phyloP scores from a whole-genome alignment of 2,113 vertebrate genomes.

The Myodes glareolus region DNA sequence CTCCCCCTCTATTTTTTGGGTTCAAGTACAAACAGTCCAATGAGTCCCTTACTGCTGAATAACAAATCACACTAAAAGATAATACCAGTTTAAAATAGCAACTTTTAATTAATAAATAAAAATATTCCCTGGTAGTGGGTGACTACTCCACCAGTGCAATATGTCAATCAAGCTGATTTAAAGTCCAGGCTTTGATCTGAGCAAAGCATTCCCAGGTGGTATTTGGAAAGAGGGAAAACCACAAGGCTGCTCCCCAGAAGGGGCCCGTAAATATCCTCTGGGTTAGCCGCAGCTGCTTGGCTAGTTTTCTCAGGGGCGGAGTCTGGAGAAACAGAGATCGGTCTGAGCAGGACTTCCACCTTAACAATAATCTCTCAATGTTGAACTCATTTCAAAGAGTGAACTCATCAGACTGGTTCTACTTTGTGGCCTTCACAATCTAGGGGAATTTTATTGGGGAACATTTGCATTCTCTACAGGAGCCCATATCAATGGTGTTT shows the following conservation, averaged over 20 bases:
- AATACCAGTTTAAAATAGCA: neutral
- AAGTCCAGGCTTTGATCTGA: too few relatives aligned
- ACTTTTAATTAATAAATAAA: neutral
- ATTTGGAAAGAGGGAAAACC: too few relatives aligned
- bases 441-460: neutral
- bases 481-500: neutral
- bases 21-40: neutral
- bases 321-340: too few relatives aligned
- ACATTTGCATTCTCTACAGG: neutral
- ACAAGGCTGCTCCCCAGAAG: too few relatives aligned
- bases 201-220: too few relatives aligned
- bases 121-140: too few relatives aligned
- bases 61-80: neutral
- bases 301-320: too few relatives aligned
- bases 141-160: too few relatives aligned
- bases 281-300: too few relatives aligned
- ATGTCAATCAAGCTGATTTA: too few relatives aligned
- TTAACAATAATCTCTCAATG: neutral
- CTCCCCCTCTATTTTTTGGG: neutral
- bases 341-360: too few relatives aligned
- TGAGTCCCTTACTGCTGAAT: neutral
- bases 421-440: neutral
- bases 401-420: neutral
- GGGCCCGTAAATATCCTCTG: too few relatives aligned
- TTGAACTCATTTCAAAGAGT: neutral